Percentiles rank a stretch among this genome's conserved stretches.
Evolutionary conservation across 2,888 invertebrate species (phyloP).

Genomic region (Eudasyphora cyanicolor): DNA sequence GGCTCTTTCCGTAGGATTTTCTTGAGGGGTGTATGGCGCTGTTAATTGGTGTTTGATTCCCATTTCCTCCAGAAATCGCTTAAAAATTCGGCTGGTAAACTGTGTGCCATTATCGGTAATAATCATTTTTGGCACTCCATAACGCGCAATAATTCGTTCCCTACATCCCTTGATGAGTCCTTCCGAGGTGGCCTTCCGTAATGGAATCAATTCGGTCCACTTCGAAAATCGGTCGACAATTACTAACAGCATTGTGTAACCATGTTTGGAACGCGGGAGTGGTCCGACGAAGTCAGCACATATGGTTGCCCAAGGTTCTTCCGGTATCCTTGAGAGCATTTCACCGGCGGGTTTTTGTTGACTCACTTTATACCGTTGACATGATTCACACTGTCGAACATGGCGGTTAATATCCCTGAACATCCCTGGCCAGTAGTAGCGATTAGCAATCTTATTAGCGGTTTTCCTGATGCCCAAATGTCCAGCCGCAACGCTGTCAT

Average conservation of each 20-base stretch:
- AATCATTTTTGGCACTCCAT: background rate
- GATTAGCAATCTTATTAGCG: too few species aligned
- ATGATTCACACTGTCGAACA: conserved; percentile 4
- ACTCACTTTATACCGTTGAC: conserved; percentile 23
- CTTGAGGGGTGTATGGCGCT: conserved; percentile 33
- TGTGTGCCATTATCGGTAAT: conserved; percentile 45
- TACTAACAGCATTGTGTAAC: background rate
- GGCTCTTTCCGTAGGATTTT: conserved; percentile 13
- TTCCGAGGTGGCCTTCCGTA: background rate
- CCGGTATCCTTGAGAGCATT: background rate
- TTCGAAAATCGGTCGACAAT: conserved; percentile 9
- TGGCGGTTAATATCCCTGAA: background rate
- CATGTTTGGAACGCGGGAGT: background rate
- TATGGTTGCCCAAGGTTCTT: background rate
- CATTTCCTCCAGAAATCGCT: background rate
- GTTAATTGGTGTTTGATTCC: conserved; percentile 10
- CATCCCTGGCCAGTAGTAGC: too few species aligned
- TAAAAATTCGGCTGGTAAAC: conserved; percentile 24
- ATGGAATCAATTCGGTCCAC: background rate
- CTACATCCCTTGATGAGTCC: too few species aligned
- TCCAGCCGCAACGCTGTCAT: background rate
- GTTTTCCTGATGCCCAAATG: too few species aligned
- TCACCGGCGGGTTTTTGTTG: background rate
- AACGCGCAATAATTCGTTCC: background rate
- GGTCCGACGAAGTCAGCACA: background rate